Evolutionary conservation across 2,888 invertebrate genomes (phyloP).

Genomic region (Reticulitermes lucifugus): DNA sequence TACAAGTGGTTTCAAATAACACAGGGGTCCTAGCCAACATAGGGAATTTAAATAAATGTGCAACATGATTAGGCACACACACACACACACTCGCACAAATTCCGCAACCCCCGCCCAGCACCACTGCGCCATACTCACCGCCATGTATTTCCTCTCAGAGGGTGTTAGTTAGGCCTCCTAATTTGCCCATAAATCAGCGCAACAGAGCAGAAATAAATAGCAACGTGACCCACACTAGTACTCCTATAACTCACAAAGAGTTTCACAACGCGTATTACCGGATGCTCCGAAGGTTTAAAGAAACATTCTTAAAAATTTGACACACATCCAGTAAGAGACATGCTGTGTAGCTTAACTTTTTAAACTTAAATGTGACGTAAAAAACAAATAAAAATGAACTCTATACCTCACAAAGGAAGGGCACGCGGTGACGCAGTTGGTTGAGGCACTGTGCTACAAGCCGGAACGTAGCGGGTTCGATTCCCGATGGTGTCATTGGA

Average conservation of each 20-base stretch:
- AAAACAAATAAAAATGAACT: no score
- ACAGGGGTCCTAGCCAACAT: neutral
- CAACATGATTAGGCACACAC: conserved; percentile 17
- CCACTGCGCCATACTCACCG: neutral
- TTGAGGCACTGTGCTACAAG: no score
- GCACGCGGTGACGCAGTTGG: no score
- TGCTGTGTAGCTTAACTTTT: no score
- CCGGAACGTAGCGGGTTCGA: no score
- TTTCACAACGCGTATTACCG: neutral
- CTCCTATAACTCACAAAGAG: neutral
- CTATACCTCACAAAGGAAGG: no score
- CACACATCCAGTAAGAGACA: no score
- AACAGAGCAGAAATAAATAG: conserved; percentile 1
- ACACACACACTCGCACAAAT: neutral
- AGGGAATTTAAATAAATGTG: conserved; percentile 31
- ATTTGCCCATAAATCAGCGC: conserved; percentile 31
- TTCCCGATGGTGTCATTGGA: no score
- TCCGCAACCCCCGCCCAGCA: neutral
- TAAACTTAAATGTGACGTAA: no score
- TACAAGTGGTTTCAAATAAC: conserved; percentile 18
- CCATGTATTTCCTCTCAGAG: neutral
- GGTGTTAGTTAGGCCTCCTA: conserved; percentile 4
- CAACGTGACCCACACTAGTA: neutral
- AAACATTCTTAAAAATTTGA: neutral
- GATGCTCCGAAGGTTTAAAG: neutral